phyloP scores from a whole-genome alignment of 2,797 vertebrate species.

The Ctenopoma kingsleyae region DNA sequence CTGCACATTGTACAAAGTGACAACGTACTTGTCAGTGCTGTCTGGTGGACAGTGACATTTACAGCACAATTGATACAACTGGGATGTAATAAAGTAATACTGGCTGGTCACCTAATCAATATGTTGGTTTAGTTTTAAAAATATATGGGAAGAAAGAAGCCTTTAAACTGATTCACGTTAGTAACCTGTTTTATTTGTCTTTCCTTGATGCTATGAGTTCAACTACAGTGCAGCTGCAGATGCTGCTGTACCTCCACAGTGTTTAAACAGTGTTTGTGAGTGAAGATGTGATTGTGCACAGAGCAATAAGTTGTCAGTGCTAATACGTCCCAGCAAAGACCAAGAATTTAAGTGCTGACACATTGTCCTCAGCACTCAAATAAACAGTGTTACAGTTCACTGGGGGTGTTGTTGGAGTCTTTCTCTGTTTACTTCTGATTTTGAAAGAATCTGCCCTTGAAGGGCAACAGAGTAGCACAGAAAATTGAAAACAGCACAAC shows the following conservation, averaged over 20 bases:
- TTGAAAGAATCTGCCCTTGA: conserved; percentile 45
- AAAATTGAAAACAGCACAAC: conserved; percentile 59
- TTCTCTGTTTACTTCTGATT: conserved; percentile 28
- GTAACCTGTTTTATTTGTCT: background rate
- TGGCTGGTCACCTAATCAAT: background rate
- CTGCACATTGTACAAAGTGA: background rate
- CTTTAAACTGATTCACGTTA: background rate
- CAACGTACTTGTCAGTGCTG: background rate
- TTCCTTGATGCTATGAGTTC: background rate
- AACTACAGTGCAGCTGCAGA: background rate
- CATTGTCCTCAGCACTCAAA: conserved; percentile 15
- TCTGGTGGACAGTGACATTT: background rate
- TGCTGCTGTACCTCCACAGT: background rate
- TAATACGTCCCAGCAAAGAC: conserved; percentile 32
- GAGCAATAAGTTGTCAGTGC: background rate
- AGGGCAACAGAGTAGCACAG: conserved; percentile 41
- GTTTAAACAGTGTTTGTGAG: background rate
- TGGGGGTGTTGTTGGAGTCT: conserved; percentile 16
- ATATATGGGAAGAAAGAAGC: background rate
- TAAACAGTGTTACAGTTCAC: conserved; percentile 35
- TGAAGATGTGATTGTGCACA: background rate
- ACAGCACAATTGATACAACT: no score
- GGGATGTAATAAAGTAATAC: no score
- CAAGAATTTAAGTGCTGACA: conserved; percentile 31
- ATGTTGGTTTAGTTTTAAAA: background rate